A percentile compares a stretch with the other conserved stretches of the same genome.
phyloP scores from a whole-genome alignment of 92 coral and sea anemone genomes.

The Anthopleura xanthogrammica region DNA sequence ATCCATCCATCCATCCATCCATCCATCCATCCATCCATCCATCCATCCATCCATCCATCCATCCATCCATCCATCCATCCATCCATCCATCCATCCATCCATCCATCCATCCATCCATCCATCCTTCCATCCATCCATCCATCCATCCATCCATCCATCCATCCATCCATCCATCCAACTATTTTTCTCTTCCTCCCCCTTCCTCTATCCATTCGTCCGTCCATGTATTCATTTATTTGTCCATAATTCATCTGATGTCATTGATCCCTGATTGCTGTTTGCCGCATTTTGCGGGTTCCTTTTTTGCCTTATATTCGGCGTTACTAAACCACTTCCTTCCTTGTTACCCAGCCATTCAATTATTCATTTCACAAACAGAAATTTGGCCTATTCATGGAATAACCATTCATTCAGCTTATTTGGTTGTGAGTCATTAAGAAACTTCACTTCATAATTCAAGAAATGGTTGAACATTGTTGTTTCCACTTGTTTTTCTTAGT shows the following conservation, averaged over 20 bases:
- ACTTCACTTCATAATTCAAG: background rate
- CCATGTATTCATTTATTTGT: background rate
- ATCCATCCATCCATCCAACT: no score
- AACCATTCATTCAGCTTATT: background rate
- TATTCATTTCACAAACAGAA: background rate
- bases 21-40: no score
- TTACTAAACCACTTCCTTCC: background rate
- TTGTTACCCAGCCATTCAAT: background rate
- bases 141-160: background rate
- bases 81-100: background rate
- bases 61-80: background rate
- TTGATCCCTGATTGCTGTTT: no score
- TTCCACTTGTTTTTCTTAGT: background rate
- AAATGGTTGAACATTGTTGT: background rate
- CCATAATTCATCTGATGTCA: background rate
- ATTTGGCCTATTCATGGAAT: background rate
- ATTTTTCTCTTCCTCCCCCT: no score
- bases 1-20: no score
- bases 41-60: no score
- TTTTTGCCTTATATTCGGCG: no score
- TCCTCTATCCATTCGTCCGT: background rate
- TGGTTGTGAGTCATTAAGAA: background rate
- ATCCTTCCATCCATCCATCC: background rate
- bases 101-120: background rate
- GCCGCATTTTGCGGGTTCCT: no score